Evolutionary conservation across 2,888 invertebrate genomes (phyloP), one percentile per base, ranked within the genome.

Genomic region (Belgica antarctica): DNA sequence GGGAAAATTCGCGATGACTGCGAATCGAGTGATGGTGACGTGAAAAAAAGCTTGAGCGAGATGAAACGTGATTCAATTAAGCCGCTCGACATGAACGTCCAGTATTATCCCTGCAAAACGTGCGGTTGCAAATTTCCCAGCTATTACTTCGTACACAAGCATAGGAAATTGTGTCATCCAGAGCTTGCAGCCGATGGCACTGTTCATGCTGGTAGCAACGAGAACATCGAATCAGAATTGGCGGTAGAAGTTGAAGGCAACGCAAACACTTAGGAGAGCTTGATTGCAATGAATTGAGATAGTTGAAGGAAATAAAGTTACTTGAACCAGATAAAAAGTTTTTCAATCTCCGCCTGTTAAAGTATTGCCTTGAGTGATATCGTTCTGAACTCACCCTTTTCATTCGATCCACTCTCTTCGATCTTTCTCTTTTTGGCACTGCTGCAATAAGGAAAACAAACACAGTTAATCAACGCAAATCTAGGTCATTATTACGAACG

Each of bases 61-160:
- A 19, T 57, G 17, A 80, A 83, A 61, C 79, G 86, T 5, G 87
- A 87, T 74, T 41, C 70, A 22, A 87, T 87, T 1, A 82, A 85
- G 68, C 82, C 87, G 2, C 77, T 88, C 63, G 89, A 90, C 75
- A 85, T 92, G 78, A 88, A 93, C 75, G 86, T 94, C 0, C 94
- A 94, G 78, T 94, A 94, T 81, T 94, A 94, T 80, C 94, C 94
- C 0, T 94, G 94, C 80, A 94, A 94, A 80, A 92, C 90, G 0
- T 94, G 94, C 79, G 94, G 94, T 19, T 90, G 87, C 75, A 94
- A 94, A 78, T 94, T 94, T 78, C 94, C 94, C 1, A 93, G 92
- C 73, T 94, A 94, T 78, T 94, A 94, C 81, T 94, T 94, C 81
- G 94, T 94, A 24, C 94, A 94, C 78, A 94, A 94, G 77, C 94